phyloP scores from a whole-genome alignment of 2,113 vertebrate species.

The Neodon shergylaensis region DNA sequence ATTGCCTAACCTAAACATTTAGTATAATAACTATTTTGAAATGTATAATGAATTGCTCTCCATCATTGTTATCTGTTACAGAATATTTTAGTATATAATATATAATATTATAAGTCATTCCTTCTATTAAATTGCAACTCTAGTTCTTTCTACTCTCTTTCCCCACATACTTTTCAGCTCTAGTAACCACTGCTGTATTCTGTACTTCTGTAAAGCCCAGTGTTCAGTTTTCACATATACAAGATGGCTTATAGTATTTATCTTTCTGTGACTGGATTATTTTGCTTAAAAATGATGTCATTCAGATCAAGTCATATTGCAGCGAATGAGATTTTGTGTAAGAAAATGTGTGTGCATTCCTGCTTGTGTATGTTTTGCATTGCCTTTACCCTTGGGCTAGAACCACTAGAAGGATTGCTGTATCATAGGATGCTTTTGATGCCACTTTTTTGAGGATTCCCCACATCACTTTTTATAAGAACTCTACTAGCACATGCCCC shows the following conservation, averaged over 20 bases:
- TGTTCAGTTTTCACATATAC: background rate
- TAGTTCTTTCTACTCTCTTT: background rate
- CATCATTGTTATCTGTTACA: background rate
- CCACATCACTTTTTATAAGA: background rate
- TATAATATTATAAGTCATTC: background rate
- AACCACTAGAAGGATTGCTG: background rate
- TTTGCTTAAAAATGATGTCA: background rate
- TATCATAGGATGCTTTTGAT: background rate
- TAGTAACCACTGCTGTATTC: background rate
- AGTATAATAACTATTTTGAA: background rate
- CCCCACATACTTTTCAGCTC: background rate
- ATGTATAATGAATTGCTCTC: background rate
- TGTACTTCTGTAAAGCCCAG: background rate
- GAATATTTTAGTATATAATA: background rate
- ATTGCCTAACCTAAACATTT: no score
- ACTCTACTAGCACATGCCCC: no score
- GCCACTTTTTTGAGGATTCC: background rate
- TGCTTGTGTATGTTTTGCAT: background rate
- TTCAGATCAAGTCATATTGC: background rate
- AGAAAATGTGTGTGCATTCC: background rate
- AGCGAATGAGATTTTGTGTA: background rate
- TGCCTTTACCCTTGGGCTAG: background rate
- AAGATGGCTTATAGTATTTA: background rate
- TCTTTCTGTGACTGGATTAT: no score
- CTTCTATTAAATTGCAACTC: background rate